Percentiles rank a stretch among this genome's conserved stretches.
These are phyloP conservation scores for Tinea trinotella DNA, from an alignment of 2,888 invertebrate species.

Conservation along the genomic window DNA sequence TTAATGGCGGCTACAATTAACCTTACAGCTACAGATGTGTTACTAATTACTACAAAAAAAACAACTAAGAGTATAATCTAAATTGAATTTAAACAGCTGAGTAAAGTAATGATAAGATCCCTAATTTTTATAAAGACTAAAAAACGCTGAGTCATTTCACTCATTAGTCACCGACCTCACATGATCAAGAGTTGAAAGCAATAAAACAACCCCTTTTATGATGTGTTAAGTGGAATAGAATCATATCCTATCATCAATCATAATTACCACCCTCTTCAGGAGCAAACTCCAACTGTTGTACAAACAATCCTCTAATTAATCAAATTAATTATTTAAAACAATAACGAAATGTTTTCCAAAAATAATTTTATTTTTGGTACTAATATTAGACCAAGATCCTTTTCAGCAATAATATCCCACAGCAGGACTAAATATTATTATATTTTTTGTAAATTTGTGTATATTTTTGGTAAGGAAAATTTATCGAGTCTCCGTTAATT, in stretches of 20 bases:
- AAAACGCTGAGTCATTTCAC: conserved; percentile 51
- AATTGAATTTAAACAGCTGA: conserved; percentile 16
- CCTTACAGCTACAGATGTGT: not conserved
- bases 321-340: conserved; percentile 15
- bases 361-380: not conserved
- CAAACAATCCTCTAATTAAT: conserved; percentile 24
- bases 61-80: conserved; percentile 29
- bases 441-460: too few species aligned
- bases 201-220: conserved; percentile 67
- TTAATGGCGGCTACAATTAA: too few species aligned
- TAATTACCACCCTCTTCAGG: conserved; percentile 49
- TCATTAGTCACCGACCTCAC: conserved; percentile 65
- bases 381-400: too few species aligned
- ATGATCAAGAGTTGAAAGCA: conserved; percentile 50
- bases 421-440: too few species aligned
- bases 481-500: too few species aligned
- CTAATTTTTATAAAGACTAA: conserved; percentile 28
- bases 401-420: too few species aligned
- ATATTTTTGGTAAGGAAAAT: too few species aligned
- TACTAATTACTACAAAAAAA: conserved; percentile 26
- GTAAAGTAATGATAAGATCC: conserved; percentile 11
- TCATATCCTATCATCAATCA: conserved; percentile 68
- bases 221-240: conserved; percentile 68
- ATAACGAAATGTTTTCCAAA: not conserved
- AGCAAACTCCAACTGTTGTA: conserved; percentile 25